Conservation (phyloP, 2,113 vertebrate genomes). For the Hucho hucho region DNA sequence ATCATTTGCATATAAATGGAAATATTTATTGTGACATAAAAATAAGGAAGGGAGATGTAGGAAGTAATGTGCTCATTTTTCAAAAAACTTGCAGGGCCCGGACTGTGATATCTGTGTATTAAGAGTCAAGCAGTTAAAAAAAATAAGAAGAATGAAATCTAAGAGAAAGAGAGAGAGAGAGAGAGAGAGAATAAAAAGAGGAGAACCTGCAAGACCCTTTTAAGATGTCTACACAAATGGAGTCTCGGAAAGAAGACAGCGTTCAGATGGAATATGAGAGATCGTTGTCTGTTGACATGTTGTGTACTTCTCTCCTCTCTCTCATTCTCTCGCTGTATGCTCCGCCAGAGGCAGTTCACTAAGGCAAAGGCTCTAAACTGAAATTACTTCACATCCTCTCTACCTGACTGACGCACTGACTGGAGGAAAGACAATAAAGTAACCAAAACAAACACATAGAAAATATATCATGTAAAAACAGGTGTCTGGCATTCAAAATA, state of each 20-base stretch:
- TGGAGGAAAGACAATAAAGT: slow-evolving; percentile 62
- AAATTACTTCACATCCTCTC: slow-evolving; percentile 69
- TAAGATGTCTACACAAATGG: slow-evolving; percentile 73
- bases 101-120: slow-evolving; percentile 74
- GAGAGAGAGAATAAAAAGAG: slow-evolving; percentile 8
- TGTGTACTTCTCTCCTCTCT: slow-evolving; percentile 55
- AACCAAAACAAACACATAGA: slow-evolving; percentile 63
- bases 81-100: slow-evolving; percentile 64
- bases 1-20: slow-evolving; percentile 85
- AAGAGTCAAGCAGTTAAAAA: slow-evolving; percentile 72
- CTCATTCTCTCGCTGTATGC: slow-evolving; percentile 26
- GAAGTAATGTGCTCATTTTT: slow-evolving; percentile 77
- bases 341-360: slow-evolving; percentile 10
- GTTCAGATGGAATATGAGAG: slow-evolving; percentile 62
- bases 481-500: slow-evolving; percentile 56
- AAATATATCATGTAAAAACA: slow-evolving; percentile 61
- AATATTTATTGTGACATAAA: slow-evolving; percentile 78
- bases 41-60: slow-evolving; percentile 59
- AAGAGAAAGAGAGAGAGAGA: neutral
- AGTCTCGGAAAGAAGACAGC: slow-evolving; percentile 59
- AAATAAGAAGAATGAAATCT: slow-evolving; percentile 62
- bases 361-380: slow-evolving; percentile 53
- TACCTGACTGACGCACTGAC: slow-evolving; percentile 50
- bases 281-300: slow-evolving; percentile 66
- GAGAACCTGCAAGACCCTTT: slow-evolving; percentile 57